Conservation (phyloP, 1,140 invertebrate genomes). For the Trichonephila inaurata region DNA sequence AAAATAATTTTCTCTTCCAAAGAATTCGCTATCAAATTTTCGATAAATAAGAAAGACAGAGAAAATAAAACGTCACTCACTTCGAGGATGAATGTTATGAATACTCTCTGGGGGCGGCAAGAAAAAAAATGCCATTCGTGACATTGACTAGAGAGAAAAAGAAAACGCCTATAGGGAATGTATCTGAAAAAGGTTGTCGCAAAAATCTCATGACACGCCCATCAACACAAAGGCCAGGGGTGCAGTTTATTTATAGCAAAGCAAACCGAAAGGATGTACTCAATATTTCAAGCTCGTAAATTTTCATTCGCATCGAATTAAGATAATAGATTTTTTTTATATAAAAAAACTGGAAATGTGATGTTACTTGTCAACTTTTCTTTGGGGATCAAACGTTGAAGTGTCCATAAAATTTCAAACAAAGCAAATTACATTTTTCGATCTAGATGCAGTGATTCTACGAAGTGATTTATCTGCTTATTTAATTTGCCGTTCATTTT, state of each 20-base stretch:
- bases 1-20: background rate
- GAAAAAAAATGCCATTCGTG: slow-evolving; percentile 4
- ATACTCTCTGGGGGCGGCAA: slow-evolving; percentile 27
- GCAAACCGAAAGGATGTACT: background rate
- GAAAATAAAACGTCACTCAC: background rate
- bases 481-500: no score
- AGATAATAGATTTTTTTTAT: background rate
- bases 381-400: no score
- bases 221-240: background rate
- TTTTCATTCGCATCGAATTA: background rate
- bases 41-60: background rate
- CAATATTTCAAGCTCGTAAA: background rate
- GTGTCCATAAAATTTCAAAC: no score
- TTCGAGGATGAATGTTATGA: slow-evolving; percentile 20
- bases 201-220: slow-evolving; percentile 36
- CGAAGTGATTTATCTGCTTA: no score
- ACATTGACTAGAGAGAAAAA: slow-evolving; percentile 22
- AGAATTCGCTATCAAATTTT: background rate
- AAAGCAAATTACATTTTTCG: no score
- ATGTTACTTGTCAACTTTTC: no score
- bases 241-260: slow-evolving; percentile 4
- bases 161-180: slow-evolving; percentile 32
- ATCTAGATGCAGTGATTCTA: no score
- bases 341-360: no score
- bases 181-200: slow-evolving; percentile 25